Conservation (phyloP, 2,888 invertebrate species). For the Monoplex corrugatus region DNA sequence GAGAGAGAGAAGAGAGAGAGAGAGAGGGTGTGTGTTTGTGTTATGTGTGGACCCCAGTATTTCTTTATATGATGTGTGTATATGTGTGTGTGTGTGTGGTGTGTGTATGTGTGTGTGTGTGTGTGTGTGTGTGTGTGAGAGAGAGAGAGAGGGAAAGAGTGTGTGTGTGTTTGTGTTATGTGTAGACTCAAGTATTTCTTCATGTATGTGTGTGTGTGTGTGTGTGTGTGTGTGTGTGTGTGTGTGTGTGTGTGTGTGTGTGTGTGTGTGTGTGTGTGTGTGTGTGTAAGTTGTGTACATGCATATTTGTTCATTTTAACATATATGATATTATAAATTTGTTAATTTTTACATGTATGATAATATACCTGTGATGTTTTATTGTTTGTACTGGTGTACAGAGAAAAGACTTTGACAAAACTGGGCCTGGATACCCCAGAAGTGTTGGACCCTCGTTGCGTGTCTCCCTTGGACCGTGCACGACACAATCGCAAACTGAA, state of each 20-base stretch:
- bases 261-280: background rate
- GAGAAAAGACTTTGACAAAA: slow-evolving; percentile 48
- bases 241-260: background rate
- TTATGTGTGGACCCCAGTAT: background rate
- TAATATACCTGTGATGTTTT: background rate
- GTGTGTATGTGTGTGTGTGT: background rate
- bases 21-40: too few relatives aligned
- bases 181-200: background rate
- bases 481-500: slow-evolving; percentile 66
- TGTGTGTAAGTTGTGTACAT: too few relatives aligned
- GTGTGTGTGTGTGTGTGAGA: background rate
- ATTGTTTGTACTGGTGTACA: background rate
- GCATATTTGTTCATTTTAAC: background rate
- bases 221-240: too few relatives aligned
- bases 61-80: background rate
- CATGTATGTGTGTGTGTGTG: background rate
- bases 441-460: slow-evolving; percentile 73
- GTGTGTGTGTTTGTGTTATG: background rate
- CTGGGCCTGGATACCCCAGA: slow-evolving; percentile 55
- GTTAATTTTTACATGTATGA: background rate
- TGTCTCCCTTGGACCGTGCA: slow-evolving; percentile 77
- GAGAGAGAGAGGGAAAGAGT: background rate
- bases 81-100: background rate
- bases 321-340: background rate
- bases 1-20: too few relatives aligned